Base-by-base conservation (phyloP, 2,797 vertebrate genomes). In the Columba guinea region DNA sequence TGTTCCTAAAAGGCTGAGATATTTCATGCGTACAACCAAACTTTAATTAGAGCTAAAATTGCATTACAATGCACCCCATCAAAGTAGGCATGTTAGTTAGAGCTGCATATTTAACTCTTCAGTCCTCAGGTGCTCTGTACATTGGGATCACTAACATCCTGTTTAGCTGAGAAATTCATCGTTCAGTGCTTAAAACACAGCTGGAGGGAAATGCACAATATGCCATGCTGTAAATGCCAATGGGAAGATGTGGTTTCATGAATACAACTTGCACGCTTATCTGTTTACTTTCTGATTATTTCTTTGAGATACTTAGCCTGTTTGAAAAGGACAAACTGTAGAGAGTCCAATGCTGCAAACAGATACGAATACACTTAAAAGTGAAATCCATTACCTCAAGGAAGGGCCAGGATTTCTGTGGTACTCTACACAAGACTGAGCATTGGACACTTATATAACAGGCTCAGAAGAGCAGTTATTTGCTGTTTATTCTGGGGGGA, bases 21-120 rank as follows among this genome's bases (percentile, higher is more conserved):
- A 86, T 82, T 95, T 89, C 41, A 71, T 89, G 89, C 86, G 91
- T 84, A 92, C 63, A 86, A 94, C 84, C 49, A 83, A 90, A 87
- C 51, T 94, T 95, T 91, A 96, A 96, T 95, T 95, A 96, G 75
- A 78, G 53, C 41, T 95, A 88, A 85, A 92, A 95, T 89, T 89
- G 69, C 41, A 90, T 70, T 53, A 84, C 67, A 95, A 82, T 85
- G 34, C 39, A 34, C 52, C 65, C 46, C 60, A 87, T 85, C 84
- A 92, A 96, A 93, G 53, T 9, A 83, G 9, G 62, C 34, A 26
- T 55, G 64, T 16, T 89, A 90, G 89, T 95, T 89, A 85, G 78
- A 84, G 35, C 55, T 76, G 23, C 16, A 10, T 51, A 48, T 78
- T 94, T 96, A 92, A 96, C 87, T 93, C 82, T 68, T 89, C 4